Evolutionary conservation across 2,888 invertebrate species (phyloP).

Genomic region (Eupithecia vulgata): DNA sequence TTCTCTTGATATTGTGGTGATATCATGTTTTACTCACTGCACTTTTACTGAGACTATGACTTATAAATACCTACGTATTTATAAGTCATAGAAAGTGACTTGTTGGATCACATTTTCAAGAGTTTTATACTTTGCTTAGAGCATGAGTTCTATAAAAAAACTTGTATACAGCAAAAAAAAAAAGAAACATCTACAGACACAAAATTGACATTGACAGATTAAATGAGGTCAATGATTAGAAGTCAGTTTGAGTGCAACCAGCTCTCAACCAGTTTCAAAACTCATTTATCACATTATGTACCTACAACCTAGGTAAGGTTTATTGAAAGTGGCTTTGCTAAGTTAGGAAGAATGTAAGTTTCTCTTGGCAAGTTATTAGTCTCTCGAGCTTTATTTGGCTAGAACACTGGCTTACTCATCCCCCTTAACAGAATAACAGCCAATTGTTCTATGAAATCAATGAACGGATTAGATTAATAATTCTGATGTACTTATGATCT

Average conservation of each 20-base stretch:
- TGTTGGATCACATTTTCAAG: neutral
- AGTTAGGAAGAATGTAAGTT: conserved; percentile 21
- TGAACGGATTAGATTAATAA: conserved; percentile 22
- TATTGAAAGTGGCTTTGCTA: conserved; percentile 3
- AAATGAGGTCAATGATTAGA: neutral
- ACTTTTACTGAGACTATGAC: conserved; percentile 33
- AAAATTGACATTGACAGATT: no score
- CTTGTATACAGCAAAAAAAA: neutral
- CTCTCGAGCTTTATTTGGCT: conserved; percentile 20
- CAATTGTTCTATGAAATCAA: conserved; percentile 41
- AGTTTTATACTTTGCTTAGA: neutral
- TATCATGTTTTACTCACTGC: conserved; percentile 32
- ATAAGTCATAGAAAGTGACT: neutral
- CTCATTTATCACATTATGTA: neutral
- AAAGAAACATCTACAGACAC: no score
- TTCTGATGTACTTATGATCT: conserved; percentile 45
- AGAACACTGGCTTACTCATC: conserved; percentile 23
- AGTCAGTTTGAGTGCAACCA: neutral
- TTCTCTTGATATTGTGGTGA: conserved; percentile 31
- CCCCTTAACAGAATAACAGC: conserved; percentile 30
- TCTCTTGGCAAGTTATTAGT: conserved; percentile 16
- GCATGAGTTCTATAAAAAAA: neutral
- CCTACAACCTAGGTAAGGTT: neutral
- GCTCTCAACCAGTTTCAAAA: neutral
- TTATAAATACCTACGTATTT: neutral